These are phyloP conservation scores for Guaruba guarouba DNA, from an alignment of 2,113 vertebrate genomes.

Conservation along the genomic window DNA sequence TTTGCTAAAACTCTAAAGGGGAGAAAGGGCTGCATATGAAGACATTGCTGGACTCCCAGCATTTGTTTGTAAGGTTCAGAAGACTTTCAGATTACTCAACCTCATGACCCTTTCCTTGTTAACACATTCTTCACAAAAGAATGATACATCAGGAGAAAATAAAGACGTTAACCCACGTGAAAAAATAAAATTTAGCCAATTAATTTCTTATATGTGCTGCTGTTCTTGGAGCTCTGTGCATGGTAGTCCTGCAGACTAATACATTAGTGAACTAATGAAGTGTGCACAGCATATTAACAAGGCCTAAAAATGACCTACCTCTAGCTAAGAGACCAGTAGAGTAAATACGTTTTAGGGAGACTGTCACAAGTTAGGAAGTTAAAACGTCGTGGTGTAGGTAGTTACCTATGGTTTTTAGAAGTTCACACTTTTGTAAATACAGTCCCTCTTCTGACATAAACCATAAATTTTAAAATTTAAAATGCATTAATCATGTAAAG, in stretches of 20 bases:
- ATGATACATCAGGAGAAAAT: slow-evolving; percentile 58
- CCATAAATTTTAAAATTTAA: background rate
- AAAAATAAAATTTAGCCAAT: slow-evolving; percentile 76
- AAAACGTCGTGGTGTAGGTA: slow-evolving; percentile 18
- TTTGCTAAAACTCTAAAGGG: slow-evolving; percentile 72
- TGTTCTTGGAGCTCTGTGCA: slow-evolving; percentile 71
- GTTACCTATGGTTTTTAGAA: slow-evolving; percentile 41
- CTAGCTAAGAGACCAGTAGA: slow-evolving; percentile 54
- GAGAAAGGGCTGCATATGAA: slow-evolving; percentile 75
- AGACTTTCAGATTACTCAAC: slow-evolving; percentile 45
- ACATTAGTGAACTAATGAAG: slow-evolving; percentile 33
- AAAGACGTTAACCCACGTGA: slow-evolving; percentile 70
- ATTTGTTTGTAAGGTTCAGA: slow-evolving; percentile 57
- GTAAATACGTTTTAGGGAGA: slow-evolving; percentile 45
- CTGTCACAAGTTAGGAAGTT: slow-evolving; percentile 16
- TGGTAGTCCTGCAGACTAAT: slow-evolving; percentile 45
- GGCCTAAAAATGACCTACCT: slow-evolving; percentile 66
- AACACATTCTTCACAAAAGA: slow-evolving; percentile 64
- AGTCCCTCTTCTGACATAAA: background rate
- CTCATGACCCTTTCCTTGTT: slow-evolving; percentile 62
- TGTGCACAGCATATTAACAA: slow-evolving; percentile 44
- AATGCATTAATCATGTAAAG: background rate
- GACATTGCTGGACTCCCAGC: slow-evolving; percentile 58
- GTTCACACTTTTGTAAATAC: slow-evolving; percentile 7
- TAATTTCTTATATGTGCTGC: slow-evolving; percentile 75